Evolutionary conservation across 2,888 invertebrate species (phyloP).

Genomic region (Odontomyia ornata): DNA sequence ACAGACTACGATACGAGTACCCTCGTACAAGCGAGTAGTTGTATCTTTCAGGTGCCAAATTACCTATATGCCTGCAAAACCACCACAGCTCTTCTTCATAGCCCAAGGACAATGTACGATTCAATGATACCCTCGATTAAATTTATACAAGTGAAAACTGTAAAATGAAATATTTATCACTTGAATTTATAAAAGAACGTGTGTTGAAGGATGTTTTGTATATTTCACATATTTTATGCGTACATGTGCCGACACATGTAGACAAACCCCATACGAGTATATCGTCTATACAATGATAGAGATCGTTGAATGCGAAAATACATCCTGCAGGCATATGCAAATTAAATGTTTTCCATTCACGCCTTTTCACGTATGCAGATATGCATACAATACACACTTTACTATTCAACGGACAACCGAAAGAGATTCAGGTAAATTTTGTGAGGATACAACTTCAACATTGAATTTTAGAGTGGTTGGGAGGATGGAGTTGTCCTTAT

Average conservation of each 20-base stretch:
- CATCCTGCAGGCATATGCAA: conserved; percentile 26
- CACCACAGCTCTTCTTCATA: neutral
- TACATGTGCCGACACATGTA: neutral
- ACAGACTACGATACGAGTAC: too few relatives aligned
- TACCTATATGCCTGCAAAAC: too few relatives aligned
- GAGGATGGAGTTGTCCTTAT: too few relatives aligned
- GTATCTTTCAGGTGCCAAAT: conserved; percentile 5
- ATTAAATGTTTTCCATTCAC: conserved; percentile 29
- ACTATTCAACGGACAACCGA: neutral
- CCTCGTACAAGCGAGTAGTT: neutral
- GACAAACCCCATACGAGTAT: neutral
- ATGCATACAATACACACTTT: conserved; percentile 8
- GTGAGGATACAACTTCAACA: neutral
- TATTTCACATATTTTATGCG: neutral
- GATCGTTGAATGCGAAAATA: conserved; percentile 8
- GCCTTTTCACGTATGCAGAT: conserved; percentile 26
- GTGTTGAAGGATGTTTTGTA: neutral
- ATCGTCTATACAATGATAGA: neutral
- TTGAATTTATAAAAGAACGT: neutral
- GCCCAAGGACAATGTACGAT: neutral
- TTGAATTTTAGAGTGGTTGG: neutral
- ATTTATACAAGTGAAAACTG: conserved; percentile 15
- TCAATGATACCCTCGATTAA: neutral
- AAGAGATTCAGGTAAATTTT: neutral
- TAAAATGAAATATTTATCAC: conserved; percentile 27